Conservation (phyloP, 2,113 vertebrate genomes). For the Acanthisitta chloris region DNA sequence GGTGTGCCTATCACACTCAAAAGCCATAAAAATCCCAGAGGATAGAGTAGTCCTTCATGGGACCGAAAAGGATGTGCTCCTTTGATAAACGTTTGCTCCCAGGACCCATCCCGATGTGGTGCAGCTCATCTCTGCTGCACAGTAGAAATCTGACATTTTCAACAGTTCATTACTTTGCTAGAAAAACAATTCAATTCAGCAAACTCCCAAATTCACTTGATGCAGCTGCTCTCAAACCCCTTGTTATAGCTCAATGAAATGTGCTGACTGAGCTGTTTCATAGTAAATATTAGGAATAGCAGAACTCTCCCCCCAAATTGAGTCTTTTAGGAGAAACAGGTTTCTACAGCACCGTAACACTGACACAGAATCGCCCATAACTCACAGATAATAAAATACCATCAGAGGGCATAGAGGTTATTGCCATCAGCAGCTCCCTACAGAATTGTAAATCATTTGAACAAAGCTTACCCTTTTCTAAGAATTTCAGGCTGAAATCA, state of each 20-base stretch:
- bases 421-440: constrained; percentile 16
- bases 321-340: constrained; percentile 13
- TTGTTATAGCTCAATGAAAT: constrained; percentile 27
- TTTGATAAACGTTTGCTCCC: not conserved
- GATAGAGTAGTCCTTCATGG: not conserved
- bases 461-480: not conserved
- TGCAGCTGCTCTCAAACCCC: constrained; percentile 7
- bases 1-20: not conserved
- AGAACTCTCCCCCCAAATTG: not conserved
- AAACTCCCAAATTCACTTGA: constrained; percentile 24
- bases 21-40: not conserved
- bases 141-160: not conserved
- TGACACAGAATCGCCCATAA: constrained; percentile 13
- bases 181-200: constrained; percentile 41
- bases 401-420: constrained; percentile 8
- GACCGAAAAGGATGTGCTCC: not conserved
- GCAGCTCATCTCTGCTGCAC: not conserved
- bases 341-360: not conserved
- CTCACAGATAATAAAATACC: constrained; percentile 36
- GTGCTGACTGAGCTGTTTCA: constrained; percentile 22
- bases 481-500: constrained; percentile 9
- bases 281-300: constrained; percentile 20
- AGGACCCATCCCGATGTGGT: fast-evolving
- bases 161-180: constrained; percentile 22
- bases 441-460: constrained; percentile 23